Evolutionary conservation across 2,888 invertebrate species (phyloP).

Genomic region (Xestia sexstrigata): DNA sequence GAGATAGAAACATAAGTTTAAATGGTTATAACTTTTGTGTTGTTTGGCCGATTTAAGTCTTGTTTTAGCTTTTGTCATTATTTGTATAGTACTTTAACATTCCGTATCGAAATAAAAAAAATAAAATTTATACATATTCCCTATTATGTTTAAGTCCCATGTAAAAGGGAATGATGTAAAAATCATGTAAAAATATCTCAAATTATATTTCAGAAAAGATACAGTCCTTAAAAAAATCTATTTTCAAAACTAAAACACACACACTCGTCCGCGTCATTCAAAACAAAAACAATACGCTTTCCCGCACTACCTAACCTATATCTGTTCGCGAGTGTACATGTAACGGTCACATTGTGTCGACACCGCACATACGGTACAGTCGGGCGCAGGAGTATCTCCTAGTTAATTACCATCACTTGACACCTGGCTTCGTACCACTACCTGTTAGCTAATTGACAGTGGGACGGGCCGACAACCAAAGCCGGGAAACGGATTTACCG

Average conservation of each 20-base stretch:
- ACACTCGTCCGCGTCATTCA: not conserved
- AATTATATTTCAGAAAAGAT: not conserved
- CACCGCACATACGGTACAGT: constrained; percentile 48
- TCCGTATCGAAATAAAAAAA: no score
- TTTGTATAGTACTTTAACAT: no score
- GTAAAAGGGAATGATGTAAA: not conserved
- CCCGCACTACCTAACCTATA: not conserved
- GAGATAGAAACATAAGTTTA: no score
- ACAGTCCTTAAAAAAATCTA: not conserved
- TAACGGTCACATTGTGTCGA: constrained; percentile 50
- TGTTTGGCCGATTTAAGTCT: no score
- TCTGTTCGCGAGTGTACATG: constrained; percentile 28
- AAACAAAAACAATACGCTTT: constrained; percentile 11
- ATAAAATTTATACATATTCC: no score
- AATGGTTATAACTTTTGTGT: no score
- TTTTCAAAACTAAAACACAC: constrained; percentile 3
- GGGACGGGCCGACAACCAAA: constrained; percentile 81
- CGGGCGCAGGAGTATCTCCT: constrained; percentile 69
- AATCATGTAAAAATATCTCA: not conserved
- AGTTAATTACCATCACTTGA: constrained; percentile 88
- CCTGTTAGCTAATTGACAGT: constrained; percentile 87
- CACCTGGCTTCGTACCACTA: constrained; percentile 81
- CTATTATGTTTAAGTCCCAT: no score
- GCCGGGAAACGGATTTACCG: constrained; percentile 79
- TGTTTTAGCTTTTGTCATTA: no score